Conservation (phyloP, 2,888 invertebrate genomes). For the Diaprepes abbreviatus region DNA sequence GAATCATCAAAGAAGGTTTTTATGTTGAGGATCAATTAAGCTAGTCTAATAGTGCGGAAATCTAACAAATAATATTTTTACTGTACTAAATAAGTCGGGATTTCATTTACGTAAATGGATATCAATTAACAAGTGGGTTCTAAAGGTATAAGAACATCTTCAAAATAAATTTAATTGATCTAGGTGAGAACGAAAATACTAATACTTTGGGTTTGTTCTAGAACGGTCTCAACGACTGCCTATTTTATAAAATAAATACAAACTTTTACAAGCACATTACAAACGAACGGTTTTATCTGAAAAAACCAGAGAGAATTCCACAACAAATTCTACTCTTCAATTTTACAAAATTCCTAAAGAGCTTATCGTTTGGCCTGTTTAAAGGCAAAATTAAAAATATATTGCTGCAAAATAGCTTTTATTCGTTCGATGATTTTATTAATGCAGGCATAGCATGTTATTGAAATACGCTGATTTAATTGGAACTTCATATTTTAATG, state of each 20-base stretch:
- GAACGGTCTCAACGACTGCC: slow-evolving; percentile 3
- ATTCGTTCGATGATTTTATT: too few species aligned
- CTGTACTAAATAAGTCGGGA: slow-evolving; percentile 13
- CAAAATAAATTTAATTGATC: not conserved
- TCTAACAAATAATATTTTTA: not conserved
- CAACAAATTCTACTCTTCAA: too few species aligned
- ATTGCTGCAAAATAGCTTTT: too few species aligned
- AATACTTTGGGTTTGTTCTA: slow-evolving; percentile 12
- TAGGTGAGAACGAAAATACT: slow-evolving; percentile 6
- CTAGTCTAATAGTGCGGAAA: not conserved
- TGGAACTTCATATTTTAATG: too few species aligned
- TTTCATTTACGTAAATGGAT: slow-evolving; percentile 47
- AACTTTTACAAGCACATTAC: too few species aligned
- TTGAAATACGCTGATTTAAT: too few species aligned
- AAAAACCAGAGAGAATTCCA: too few species aligned
- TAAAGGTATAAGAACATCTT: not conserved
- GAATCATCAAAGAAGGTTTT: slow-evolving; percentile 7
- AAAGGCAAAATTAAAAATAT: too few species aligned
- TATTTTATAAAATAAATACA: too few species aligned
- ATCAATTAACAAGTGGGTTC: slow-evolving; percentile 25
- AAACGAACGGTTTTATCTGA: slow-evolving; percentile 23
- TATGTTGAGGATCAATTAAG: slow-evolving; percentile 7
- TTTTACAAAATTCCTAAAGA: too few species aligned
- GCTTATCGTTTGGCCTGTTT: too few species aligned
- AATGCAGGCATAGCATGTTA: too few species aligned